A percentile compares a stretch with the other conserved stretches of the same genome.
These are phyloP conservation scores for Brachirus orientalis DNA, from an alignment of 2,113 vertebrate species.

Conservation along the genomic window DNA sequence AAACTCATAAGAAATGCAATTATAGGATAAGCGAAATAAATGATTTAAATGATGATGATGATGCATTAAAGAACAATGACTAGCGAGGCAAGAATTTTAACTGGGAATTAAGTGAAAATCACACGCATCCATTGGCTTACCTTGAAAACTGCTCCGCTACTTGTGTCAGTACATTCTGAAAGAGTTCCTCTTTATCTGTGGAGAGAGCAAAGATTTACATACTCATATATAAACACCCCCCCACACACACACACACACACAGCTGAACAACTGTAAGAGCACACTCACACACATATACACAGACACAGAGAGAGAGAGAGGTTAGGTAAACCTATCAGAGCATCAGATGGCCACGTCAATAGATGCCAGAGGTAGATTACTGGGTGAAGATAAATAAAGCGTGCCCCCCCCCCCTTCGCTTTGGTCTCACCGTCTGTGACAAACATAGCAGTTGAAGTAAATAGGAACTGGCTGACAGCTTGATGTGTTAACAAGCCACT, in stretches of 20 bases:
- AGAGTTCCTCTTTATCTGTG: constrained; percentile 87
- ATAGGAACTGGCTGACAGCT: constrained; percentile 20
- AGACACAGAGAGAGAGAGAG: constrained; percentile 21
- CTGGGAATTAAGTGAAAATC: too few relatives aligned
- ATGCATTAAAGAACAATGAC: too few relatives aligned
- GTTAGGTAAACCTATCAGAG: constrained; percentile 16
- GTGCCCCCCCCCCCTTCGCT: not conserved
- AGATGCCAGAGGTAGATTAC: constrained; percentile 13
- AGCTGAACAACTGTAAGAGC: not conserved
- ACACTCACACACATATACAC: constrained; percentile 2
- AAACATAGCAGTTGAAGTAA: constrained; percentile 9
- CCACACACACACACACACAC: constrained; percentile 8
- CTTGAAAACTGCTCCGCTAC: constrained; percentile 91
- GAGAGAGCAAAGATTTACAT: constrained; percentile 40
- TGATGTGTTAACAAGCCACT: constrained; percentile 32
- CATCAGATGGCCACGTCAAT: not conserved
- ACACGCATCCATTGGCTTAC: constrained; percentile 70
- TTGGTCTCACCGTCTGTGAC: not conserved
- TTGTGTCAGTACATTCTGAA: constrained; percentile 91
- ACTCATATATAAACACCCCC: constrained; percentile 2
- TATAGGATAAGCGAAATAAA: too few relatives aligned
- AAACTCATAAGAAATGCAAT: too few relatives aligned
- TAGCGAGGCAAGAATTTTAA: too few relatives aligned
- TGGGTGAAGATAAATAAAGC: constrained; percentile 5
- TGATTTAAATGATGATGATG: too few relatives aligned